Evolutionary conservation across 2,888 invertebrate species (phyloP), one percentile per base, ranked within the genome.

Genomic region (Clivina fossor): DNA sequence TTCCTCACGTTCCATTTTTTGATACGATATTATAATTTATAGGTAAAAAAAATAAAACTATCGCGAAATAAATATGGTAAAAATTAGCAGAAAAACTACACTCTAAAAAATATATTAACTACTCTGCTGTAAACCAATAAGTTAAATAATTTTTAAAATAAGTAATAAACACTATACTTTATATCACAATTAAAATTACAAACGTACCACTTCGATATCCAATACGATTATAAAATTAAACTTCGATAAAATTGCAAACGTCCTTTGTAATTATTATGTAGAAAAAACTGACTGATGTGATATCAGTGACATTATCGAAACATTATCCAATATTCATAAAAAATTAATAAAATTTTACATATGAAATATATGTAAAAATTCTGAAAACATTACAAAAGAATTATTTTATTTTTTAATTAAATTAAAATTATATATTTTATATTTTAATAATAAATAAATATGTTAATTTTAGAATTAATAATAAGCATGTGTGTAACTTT

Each of bases 1-100:
- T 66, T 75, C 75, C 63, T 75, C 75, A 38, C 68, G 65, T 55
- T 68, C 68, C 38, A 50, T 48, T 38, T 35, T n/a, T n/a, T n/a
- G n/a, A n/a, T n/a, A n/a, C n/a, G n/a, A 2, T n/a, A 16, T 24
- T 24, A 24, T 47, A 47, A 47, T 33, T 7, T 30, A 16, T 32
- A n/a, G n/a, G n/a, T n/a, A 20, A 32, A 16, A 46, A 46, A 18
- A 46, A 46, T 11, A 33, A 33, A 20, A 33, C 20, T 15, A 47
- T 3, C 41, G 41, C 41, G 41, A 35, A 35, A 49, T 38, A 49
- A 49, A 38, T 28, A 35, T 32, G 15, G 26, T 48, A 24, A 20
- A 43, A 24, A 26, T 13, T 46, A 46, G 30, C 41, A 43, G 24
- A 51, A 33, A 22, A 19, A 33, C 51, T 55, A 54, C 28, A 55